These are phyloP conservation scores for Speoplatyrhinus poulsoni DNA, from an alignment of 2,113 vertebrate genomes.

Conservation along the genomic window DNA sequence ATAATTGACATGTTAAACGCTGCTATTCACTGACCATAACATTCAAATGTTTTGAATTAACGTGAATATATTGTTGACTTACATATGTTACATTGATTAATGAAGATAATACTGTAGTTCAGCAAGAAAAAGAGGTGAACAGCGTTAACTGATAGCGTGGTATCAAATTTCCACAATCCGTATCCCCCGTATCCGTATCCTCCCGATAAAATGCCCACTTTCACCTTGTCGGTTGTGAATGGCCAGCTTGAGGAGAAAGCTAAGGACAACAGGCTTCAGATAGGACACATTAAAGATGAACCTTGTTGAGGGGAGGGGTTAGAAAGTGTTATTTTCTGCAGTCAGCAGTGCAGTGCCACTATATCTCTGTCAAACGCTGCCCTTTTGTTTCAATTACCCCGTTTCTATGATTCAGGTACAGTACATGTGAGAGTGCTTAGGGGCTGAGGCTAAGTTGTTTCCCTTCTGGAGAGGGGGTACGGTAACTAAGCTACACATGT, in stretches of 20 bases:
- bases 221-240: conserved; percentile 68
- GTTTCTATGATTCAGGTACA: conserved; percentile 67
- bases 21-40: conserved; percentile 20
- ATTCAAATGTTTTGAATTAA: conserved; percentile 24
- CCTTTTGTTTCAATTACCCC: conserved; percentile 76
- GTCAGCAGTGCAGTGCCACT: conserved; percentile 61
- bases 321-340: conserved; percentile 65
- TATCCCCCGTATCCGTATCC: conserved; percentile 54
- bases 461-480: conserved; percentile 32
- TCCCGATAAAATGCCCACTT: conserved; percentile 35
- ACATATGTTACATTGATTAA: conserved; percentile 64
- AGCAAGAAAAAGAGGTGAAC: conserved; percentile 66
- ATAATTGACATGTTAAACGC: conserved; percentile 31
- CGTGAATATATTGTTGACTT: conserved; percentile 6
- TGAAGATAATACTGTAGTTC: conserved; percentile 61
- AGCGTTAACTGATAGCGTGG: conserved; percentile 50
- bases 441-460: conserved; percentile 41
- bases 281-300: conserved; percentile 61
- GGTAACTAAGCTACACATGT: conserved; percentile 19
- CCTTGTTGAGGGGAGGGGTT: conserved; percentile 54
- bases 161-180: conserved; percentile 45
- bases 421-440: conserved; percentile 51
- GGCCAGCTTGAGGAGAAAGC: conserved; percentile 46
- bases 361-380: conserved; percentile 73
- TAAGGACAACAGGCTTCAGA: conserved; percentile 51